Percentiles rank a stretch among this genome's conserved stretches.
Evolutionary conservation across 2,888 invertebrate genomes (phyloP).

Genomic region (Brenthis daphne): DNA sequence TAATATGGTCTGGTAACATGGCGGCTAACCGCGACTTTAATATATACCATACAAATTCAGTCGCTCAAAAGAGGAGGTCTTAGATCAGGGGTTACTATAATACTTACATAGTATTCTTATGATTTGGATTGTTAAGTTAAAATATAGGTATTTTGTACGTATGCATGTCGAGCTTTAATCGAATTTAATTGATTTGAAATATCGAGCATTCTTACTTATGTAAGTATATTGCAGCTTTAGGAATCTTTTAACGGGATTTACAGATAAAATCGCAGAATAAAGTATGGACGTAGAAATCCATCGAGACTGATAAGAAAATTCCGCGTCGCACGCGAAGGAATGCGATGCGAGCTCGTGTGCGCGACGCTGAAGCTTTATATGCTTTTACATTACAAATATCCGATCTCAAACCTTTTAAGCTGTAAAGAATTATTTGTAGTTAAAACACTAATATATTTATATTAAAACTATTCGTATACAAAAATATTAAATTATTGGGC

Average conservation of each 20-base stretch:
- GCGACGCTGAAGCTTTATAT: conserved; percentile 17
- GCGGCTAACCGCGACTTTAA: too few species aligned
- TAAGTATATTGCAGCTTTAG: conserved; percentile 28
- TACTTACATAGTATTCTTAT: too few species aligned
- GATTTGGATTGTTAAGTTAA: too few species aligned
- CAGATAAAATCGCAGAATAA: conserved; percentile 33
- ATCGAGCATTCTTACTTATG: neutral
- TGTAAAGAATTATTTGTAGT: neutral
- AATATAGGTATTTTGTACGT: too few species aligned
- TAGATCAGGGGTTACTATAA: too few species aligned
- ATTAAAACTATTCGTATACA: too few species aligned
- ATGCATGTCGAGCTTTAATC: too few species aligned
- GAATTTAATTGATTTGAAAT: neutral
- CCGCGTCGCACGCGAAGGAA: conserved; percentile 36
- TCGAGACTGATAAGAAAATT: conserved; percentile 42
- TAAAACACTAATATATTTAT: too few species aligned
- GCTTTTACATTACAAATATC: conserved; percentile 24
- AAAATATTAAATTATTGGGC: too few species aligned
- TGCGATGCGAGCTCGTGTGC: conserved; percentile 29
- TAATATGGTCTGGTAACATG: too few species aligned
- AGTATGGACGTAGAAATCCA: conserved; percentile 39
- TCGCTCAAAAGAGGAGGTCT: too few species aligned
- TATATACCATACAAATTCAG: too few species aligned
- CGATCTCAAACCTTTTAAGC: conserved; percentile 1
- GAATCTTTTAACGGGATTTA: conserved; percentile 31